These are phyloP conservation scores for Liparis tanakae DNA, from an alignment of 2,797 vertebrate species.

Conservation along the genomic window DNA sequence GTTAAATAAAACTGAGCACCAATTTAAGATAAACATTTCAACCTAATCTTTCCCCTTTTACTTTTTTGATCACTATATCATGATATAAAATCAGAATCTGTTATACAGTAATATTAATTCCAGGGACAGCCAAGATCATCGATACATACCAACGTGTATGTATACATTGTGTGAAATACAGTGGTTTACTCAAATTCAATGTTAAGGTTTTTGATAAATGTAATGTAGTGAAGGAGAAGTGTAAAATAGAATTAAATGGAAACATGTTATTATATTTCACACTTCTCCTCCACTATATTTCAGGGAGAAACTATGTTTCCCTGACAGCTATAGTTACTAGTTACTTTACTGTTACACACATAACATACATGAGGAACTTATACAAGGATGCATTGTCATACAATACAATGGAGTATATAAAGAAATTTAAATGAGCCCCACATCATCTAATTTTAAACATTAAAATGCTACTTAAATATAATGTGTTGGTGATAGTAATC, in stretches of 20 bases:
- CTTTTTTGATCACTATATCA: too few species aligned
- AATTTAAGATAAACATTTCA: too few species aligned
- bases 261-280: background rate
- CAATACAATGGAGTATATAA: too few species aligned
- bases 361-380: background rate
- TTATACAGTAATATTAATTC: too few species aligned
- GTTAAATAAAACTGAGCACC: background rate
- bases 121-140: background rate
- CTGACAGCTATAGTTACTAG: background rate
- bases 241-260: too few species aligned
- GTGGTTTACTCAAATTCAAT: background rate
- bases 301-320: background rate
- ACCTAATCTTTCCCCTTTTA: too few species aligned
- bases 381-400: background rate
- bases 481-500: background rate
- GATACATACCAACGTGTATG: background rate
- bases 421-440: background rate
- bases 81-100: too few species aligned
- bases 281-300: background rate
- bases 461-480: background rate
- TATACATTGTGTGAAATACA: background rate
- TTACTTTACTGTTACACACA: background rate
- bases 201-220: background rate
- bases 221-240: too few species aligned
- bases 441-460: background rate